These are phyloP conservation scores for Cydia pomonella DNA, from an alignment of 1,140 invertebrate genomes.

Conservation along the genomic window DNA sequence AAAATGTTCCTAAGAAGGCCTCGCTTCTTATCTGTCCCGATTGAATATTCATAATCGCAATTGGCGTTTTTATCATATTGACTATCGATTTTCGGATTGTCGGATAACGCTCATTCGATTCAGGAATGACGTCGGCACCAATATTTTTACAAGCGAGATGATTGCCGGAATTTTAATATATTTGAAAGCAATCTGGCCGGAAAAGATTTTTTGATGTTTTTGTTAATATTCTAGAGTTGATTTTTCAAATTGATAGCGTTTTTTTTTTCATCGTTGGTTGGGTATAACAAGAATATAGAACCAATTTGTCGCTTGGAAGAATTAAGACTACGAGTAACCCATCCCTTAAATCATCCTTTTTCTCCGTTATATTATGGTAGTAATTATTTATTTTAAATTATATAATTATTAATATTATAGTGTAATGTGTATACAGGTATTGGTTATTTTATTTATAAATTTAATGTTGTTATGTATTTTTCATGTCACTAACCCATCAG, in stretches of 20 bases:
- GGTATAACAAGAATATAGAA: too few species aligned
- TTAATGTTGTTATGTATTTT: too few species aligned
- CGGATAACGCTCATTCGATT: not conserved
- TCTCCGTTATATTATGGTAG: too few species aligned
- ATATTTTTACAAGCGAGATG: not conserved
- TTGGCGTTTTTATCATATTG: not conserved
- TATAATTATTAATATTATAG: too few species aligned
- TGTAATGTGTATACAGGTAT: too few species aligned
- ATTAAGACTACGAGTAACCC: too few species aligned
- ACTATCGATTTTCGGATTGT: constrained; percentile 7
- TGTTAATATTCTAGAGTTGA: not conserved
- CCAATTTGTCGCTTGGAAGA: too few species aligned
- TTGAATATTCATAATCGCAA: not conserved
- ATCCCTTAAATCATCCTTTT: too few species aligned
- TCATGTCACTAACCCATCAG: too few species aligned
- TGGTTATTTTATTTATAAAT: too few species aligned
- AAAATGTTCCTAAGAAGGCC: not conserved
- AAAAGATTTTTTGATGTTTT: not conserved
- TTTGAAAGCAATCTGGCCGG: not conserved
- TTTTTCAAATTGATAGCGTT: not conserved
- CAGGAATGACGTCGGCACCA: not conserved
- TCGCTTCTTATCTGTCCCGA: not conserved
- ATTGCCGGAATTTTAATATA: not conserved
- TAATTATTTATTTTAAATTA: too few species aligned
- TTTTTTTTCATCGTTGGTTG: too few species aligned